Conservation (phyloP, 2,113 vertebrate species). For the Nesoenas mayeri region DNA sequence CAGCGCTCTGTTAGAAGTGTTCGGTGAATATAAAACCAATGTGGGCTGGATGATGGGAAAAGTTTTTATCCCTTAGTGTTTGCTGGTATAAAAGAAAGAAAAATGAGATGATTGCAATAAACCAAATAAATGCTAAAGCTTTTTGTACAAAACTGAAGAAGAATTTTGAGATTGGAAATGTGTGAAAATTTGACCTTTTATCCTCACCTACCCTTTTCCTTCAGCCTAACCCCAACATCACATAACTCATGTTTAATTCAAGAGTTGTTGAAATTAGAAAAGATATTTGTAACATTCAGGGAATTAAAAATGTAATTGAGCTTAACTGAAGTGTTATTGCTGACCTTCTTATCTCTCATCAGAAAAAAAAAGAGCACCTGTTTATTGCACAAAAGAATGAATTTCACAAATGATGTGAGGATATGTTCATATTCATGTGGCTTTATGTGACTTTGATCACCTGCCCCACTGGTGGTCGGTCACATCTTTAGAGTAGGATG, state of each 20-base stretch:
- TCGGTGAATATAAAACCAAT: not conserved
- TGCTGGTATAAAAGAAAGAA: not conserved
- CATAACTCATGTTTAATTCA: not conserved
- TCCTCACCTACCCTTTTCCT: not conserved
- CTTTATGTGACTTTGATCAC: accelerated
- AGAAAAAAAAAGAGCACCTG: not conserved
- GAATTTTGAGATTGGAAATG: not conserved
- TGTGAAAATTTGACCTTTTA: not conserved
- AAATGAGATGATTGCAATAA: not conserved
- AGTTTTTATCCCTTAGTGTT: not conserved
- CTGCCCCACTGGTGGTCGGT: not conserved
- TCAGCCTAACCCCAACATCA: not conserved
- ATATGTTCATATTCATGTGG: accelerated
- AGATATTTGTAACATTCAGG: not conserved
- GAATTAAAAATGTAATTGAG: conserved; percentile 50
- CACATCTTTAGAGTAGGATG: accelerated
- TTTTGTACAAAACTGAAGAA: not conserved
- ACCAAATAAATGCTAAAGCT: not conserved
- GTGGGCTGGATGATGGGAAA: not conserved
- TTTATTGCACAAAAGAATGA: not conserved
- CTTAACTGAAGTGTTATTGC: not conserved
- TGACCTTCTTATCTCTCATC: not conserved
- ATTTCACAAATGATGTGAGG: not conserved
- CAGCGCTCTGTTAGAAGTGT: too few relatives aligned
- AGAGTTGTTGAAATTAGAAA: conserved; percentile 24